These are phyloP conservation scores for Phaedon cochleariae DNA, from an alignment of 2,888 invertebrate genomes.

Conservation along the genomic window DNA sequence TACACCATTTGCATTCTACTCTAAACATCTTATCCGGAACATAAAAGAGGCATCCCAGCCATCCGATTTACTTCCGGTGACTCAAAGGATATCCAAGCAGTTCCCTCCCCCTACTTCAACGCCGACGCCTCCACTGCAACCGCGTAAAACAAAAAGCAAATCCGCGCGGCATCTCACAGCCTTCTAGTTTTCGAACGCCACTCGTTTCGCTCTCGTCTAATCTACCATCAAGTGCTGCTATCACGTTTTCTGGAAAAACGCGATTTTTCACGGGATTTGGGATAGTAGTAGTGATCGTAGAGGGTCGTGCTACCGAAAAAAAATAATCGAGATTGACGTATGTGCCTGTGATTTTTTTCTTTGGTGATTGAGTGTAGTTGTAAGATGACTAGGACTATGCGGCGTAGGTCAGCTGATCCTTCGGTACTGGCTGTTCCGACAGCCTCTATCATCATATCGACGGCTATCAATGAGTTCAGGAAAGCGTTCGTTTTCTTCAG, in stretches of 20 bases:
- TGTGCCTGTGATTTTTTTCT: constrained; percentile 10
- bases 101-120: constrained; percentile 1
- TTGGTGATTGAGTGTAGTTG: constrained; percentile 5
- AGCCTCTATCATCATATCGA: constrained; percentile 64
- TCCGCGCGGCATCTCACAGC: constrained; percentile 22
- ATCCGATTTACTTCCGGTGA: constrained; percentile 23
- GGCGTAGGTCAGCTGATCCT: constrained; percentile 52
- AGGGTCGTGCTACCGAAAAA: constrained; percentile 8
- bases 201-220: constrained; percentile 36
- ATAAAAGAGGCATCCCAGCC: constrained; percentile 3
- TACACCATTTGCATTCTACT: too few species aligned
- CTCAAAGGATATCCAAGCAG: constrained; percentile 19
- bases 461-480: constrained; percentile 63
- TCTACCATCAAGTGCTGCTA: constrained; percentile 50
- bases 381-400: constrained; percentile 41
- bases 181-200: constrained; percentile 24
- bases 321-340: neutral
- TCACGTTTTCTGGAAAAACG: constrained; percentile 25
- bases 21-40: neutral
- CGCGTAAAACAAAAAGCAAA: constrained; percentile 30
- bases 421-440: constrained; percentile 61
- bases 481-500: constrained; percentile 64
- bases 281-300: constrained; percentile 51
- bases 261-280: neutral
- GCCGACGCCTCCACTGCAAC: constrained; percentile 24